Conservation (phyloP, 2,797 vertebrate genomes). For the Phaenicophaeus curvirostris region DNA sequence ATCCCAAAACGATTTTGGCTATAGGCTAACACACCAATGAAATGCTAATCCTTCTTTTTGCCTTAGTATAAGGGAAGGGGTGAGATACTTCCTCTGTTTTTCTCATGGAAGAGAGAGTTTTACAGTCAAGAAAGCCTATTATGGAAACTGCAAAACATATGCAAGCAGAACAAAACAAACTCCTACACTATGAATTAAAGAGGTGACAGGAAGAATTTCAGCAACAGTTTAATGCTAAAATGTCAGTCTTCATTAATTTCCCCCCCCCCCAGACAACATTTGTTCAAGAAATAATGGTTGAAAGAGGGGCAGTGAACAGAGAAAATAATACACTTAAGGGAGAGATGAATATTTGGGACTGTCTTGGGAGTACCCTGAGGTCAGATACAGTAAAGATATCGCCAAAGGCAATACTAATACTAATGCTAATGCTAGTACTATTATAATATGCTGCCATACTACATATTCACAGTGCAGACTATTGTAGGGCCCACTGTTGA, state of each 20-base stretch:
- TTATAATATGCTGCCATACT: not conserved
- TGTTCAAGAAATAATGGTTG: not conserved
- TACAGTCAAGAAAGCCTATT: not conserved
- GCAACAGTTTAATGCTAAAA: not conserved
- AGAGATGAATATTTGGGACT: not conserved
- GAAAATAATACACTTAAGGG: not conserved
- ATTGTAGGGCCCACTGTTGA: not conserved
- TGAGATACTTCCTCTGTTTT: not conserved
- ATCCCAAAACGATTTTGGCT: not conserved
- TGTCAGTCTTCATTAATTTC: fast-evolving
- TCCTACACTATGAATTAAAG: not conserved
- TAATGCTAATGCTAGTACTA: not conserved
- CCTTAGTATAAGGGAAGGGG: not conserved
- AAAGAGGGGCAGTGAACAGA: not conserved
- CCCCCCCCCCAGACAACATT: not conserved
- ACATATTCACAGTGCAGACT: not conserved
- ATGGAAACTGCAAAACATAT: not conserved
- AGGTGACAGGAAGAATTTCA: not conserved
- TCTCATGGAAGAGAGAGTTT: not conserved
- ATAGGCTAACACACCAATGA: not conserved
- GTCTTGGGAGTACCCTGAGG: not conserved
- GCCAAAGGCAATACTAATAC: not conserved
- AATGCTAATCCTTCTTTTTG: not conserved
- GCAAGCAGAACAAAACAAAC: not conserved
- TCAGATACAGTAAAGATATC: not conserved